Percentiles rank a stretch among this genome's conserved stretches.
These are phyloP conservation scores for Microtus richardsoni DNA, from an alignment of 2,113 vertebrate genomes.

Conservation along the genomic window DNA sequence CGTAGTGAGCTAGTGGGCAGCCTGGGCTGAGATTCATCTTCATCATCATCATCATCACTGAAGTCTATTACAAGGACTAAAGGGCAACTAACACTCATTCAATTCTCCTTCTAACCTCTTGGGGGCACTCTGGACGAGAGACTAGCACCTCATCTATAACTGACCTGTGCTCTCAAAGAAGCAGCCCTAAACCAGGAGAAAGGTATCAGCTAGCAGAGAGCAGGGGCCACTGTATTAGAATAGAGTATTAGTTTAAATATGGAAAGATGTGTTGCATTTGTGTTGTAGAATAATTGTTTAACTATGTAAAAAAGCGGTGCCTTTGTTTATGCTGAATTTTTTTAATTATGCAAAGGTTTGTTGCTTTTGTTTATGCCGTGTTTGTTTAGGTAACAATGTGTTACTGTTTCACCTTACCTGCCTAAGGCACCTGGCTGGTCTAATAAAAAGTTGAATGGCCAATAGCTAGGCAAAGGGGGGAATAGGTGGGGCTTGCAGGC, in stretches of 20 bases:
- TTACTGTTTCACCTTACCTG: background rate
- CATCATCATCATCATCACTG: background rate
- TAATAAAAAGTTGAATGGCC: background rate
- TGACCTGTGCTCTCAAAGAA: background rate
- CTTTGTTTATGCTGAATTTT: background rate
- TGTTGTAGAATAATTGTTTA: background rate
- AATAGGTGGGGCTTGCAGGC: background rate
- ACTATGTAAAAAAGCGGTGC: background rate
- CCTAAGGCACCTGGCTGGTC: background rate
- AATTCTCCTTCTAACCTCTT: background rate
- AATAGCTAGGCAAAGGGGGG: background rate
- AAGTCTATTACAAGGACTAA: background rate
- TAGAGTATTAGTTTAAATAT: background rate
- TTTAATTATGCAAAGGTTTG: too few species aligned
- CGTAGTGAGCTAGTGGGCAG: background rate
- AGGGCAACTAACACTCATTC: background rate
- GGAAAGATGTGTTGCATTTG: background rate
- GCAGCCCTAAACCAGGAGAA: background rate
- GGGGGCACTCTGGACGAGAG: background rate
- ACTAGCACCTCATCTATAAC: background rate
- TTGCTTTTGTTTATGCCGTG: too few species aligned
- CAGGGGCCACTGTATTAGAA: background rate
- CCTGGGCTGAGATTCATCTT: background rate
- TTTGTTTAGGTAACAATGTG: background rate
- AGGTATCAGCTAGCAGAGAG: background rate